These are phyloP conservation scores for Abrostola triplasia DNA, from an alignment of 2,888 invertebrate genomes.

Conservation along the genomic window DNA sequence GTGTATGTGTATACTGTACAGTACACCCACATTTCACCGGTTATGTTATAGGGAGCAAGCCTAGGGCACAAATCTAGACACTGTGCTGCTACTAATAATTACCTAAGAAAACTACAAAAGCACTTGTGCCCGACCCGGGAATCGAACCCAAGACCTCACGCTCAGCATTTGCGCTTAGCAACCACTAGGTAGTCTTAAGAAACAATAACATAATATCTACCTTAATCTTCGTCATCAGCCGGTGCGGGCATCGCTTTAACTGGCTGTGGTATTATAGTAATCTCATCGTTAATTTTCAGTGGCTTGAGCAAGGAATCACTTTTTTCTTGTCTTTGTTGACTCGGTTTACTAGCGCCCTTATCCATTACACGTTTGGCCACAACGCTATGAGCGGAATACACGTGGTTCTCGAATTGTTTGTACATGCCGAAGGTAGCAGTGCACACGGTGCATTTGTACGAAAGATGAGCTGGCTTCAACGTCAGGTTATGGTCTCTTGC, in stretches of 20 bases:
- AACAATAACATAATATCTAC: conserved; percentile 49
- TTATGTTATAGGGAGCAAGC: too few species aligned
- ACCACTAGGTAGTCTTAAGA: too few species aligned
- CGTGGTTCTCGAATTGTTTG: conserved; percentile 97
- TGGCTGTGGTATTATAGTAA: conserved; percentile 96
- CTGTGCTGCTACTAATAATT: too few species aligned
- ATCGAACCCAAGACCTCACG: too few species aligned
- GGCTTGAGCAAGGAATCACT: conserved; percentile 89
- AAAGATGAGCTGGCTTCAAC: conserved; percentile 96
- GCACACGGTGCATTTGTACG: conserved; percentile 98
- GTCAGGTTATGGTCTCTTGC: conserved; percentile 97
- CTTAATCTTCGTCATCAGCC: conserved; percentile 71
- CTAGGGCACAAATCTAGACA: too few species aligned
- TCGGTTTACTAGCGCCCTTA: conserved; percentile 65
- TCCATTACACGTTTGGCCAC: conserved; percentile 92
- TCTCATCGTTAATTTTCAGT: conserved; percentile 95
- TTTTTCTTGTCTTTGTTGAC: conserved; percentile 12
- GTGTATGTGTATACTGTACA: too few species aligned
- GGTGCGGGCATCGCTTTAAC: conserved; percentile 73
- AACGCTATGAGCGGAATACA: conserved; percentile 97
- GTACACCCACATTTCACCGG: too few species aligned
- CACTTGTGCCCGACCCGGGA: too few species aligned
- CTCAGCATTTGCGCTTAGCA: too few species aligned
- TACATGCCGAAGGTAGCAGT: conserved; percentile 98
- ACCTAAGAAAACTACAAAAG: too few species aligned